Conservation (phyloP, 1,140 invertebrate genomes). For the Penaeus japonicus region DNA sequence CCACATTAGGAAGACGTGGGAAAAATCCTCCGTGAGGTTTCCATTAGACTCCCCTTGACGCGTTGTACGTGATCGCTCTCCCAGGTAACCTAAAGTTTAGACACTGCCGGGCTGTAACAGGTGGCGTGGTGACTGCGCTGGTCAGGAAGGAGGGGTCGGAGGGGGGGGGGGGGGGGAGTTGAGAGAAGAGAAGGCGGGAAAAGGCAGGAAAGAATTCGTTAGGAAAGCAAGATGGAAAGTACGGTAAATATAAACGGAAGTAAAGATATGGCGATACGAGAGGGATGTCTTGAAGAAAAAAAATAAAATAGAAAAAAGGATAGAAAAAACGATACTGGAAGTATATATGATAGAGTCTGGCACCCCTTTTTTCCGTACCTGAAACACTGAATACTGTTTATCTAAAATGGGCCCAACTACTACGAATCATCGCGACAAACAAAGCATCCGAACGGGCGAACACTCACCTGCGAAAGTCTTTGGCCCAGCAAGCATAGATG, state of each 20-base stretch:
- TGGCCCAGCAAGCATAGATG: conserved; percentile 96
- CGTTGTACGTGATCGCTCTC: background rate
- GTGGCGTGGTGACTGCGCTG: background rate
- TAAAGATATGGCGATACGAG: background rate
- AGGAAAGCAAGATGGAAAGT: background rate
- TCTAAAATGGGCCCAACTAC: background rate
- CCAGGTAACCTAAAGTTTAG: background rate
- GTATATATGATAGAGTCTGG: background rate
- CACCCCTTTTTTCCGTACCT: background rate
- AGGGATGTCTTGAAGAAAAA: background rate
- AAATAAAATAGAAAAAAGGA: background rate
- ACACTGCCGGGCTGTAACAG: background rate
- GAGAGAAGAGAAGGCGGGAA: background rate
- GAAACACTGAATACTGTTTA: background rate
- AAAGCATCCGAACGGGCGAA: background rate
- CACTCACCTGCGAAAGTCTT: conserved; percentile 90
- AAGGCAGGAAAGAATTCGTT: background rate
- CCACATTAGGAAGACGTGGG: too few relatives aligned
- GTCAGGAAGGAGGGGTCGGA: background rate
- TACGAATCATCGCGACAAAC: background rate
- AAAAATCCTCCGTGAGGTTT: too few relatives aligned
- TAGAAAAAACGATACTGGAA: background rate
- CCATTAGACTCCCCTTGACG: too few relatives aligned
- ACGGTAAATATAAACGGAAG: background rate
- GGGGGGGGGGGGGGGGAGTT: background rate